These are phyloP conservation scores for Cactoblastis cactorum DNA, from an alignment of 2,888 invertebrate genomes.

Conservation along the genomic window DNA sequence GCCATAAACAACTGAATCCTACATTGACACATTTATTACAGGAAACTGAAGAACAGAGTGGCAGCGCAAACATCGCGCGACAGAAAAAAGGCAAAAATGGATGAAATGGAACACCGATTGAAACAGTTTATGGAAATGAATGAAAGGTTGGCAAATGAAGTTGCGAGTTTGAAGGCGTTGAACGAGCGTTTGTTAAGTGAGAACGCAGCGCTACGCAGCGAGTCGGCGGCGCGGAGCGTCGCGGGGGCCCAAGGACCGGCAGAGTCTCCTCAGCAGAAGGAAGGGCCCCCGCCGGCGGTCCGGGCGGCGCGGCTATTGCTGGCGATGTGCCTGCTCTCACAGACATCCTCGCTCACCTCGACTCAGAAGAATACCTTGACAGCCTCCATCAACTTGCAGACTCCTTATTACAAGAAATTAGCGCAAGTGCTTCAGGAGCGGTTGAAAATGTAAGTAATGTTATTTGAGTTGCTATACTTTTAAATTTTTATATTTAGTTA, in stretches of 20 bases:
- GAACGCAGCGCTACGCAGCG: slow-evolving; percentile 79
- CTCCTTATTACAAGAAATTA: slow-evolving; percentile 89
- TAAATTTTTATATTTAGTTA: too few species aligned
- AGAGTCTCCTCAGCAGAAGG: slow-evolving; percentile 98
- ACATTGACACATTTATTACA: slow-evolving; percentile 43
- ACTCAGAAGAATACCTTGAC: slow-evolving; percentile 84
- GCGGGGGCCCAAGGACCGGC: slow-evolving; percentile 86
- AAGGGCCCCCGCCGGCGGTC: slow-evolving; percentile 86
- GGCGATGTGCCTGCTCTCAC: slow-evolving; percentile 90
- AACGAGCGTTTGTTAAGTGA: slow-evolving; percentile 84
- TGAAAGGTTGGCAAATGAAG: slow-evolving; percentile 82
- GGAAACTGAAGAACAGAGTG: slow-evolving; percentile 96
- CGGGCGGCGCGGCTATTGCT: slow-evolving; percentile 86
- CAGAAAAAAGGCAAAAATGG: slow-evolving; percentile 95
- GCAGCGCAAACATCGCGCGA: slow-evolving; percentile 99
- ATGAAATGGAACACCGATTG: slow-evolving; percentile 89
- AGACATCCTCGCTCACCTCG: slow-evolving; percentile 90
- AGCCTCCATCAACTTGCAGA: slow-evolving; percentile 90
- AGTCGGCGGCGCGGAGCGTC: slow-evolving; percentile 82
- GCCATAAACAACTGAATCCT: not conserved
- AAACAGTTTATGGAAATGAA: slow-evolving; percentile 82
- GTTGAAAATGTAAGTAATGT: slow-evolving; percentile 79
- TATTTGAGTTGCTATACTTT: not conserved
- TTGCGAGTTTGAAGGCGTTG: slow-evolving; percentile 81
- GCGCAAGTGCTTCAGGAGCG: slow-evolving; percentile 84